Evolutionary conservation across 2,888 invertebrate genomes (phyloP).

Genomic region (Miltochrista miniata): DNA sequence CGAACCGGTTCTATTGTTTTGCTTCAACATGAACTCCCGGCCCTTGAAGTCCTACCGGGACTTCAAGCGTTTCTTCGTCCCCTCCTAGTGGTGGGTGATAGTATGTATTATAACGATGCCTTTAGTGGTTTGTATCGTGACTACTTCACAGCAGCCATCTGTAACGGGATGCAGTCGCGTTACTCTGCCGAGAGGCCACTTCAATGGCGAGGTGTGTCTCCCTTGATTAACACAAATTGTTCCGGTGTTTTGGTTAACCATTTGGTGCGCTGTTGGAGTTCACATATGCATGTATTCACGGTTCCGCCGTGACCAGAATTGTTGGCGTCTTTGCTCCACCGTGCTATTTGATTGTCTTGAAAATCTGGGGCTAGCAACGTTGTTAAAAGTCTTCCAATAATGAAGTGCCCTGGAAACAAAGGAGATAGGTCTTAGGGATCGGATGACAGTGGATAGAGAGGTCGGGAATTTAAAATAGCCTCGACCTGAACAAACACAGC

Average conservation of each 20-base stretch:
- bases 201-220: background rate
- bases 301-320: background rate
- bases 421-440: constrained; percentile 3
- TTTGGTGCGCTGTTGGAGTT: background rate
- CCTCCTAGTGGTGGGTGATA: background rate
- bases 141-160: background rate
- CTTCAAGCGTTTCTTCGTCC: too few species aligned
- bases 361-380: background rate
- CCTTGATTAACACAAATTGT: background rate
- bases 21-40: too few species aligned
- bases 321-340: background rate
- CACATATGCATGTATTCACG: too few species aligned
- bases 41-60: too few species aligned
- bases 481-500: constrained; percentile 9
- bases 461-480: constrained; percentile 9
- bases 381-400: background rate
- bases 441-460: constrained; percentile 4
- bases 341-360: background rate
- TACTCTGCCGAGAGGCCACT: background rate
- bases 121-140: background rate
- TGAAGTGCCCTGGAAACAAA: constrained; percentile 7
- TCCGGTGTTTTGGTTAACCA: background rate
- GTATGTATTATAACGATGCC: background rate
- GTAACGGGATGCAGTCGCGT: background rate
- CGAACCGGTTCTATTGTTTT: too few species aligned